These are phyloP conservation scores for Ancistrus triradiatus DNA, from an alignment of 2,113 vertebrate genomes.

Conservation along the genomic window DNA sequence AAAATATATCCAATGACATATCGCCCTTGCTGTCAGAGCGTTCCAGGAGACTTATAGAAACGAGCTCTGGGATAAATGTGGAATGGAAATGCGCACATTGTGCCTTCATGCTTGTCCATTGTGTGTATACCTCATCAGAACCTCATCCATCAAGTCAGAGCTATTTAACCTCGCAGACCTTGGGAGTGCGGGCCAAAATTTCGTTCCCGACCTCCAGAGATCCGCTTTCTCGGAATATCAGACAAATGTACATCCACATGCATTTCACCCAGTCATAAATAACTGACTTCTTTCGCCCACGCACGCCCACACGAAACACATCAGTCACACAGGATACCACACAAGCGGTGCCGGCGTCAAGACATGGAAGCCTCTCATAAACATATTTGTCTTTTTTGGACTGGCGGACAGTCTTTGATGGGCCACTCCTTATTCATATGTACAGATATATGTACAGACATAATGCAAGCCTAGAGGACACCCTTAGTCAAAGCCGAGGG, in stretches of 20 bases:
- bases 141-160: slow-evolving; percentile 19
- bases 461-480: too few relatives aligned
- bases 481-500: too few relatives aligned
- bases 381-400: too few relatives aligned
- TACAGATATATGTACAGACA: too few relatives aligned
- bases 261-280: slow-evolving; percentile 17
- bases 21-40: slow-evolving; percentile 4
- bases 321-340: background rate
- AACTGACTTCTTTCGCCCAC: background rate
- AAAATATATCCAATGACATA: slow-evolving; percentile 22
- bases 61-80: slow-evolving; percentile 4
- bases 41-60: slow-evolving; percentile 4
- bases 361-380: background rate
- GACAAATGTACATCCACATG: background rate
- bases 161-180: slow-evolving; percentile 13
- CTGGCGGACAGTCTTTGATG: too few relatives aligned
- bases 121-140: background rate
- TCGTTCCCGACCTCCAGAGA: slow-evolving; percentile 1
- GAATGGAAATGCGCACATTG: slow-evolving; percentile 3
- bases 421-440: too few relatives aligned
- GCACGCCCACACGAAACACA: background rate
- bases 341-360: background rate
- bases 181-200: background rate
- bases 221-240: background rate
- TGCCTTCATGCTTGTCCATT: background rate